Base-by-base conservation (phyloP, 2,888 invertebrate genomes). In the Hirtodrosophila confusa region DNA sequence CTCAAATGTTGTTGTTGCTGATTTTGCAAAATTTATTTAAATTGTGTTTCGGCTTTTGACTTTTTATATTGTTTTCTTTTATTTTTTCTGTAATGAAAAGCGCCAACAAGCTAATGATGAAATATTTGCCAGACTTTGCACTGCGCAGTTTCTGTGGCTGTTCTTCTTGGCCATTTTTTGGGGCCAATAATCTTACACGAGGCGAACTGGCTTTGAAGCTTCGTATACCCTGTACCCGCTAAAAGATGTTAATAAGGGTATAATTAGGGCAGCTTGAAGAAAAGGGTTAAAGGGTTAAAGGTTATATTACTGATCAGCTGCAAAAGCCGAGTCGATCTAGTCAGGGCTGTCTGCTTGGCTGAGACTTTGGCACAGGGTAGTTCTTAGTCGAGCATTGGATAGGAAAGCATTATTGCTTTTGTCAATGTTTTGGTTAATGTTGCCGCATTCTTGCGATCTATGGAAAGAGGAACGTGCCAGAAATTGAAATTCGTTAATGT, bases 1-100 rank as follows among this genome's bases (percentile, higher is more conserved):
- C 29, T 48, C 5, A 36, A 12, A 37, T 57, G 43, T 39, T 61
- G 56, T 49, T 68, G 58, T 49, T 45, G 85, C 82, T 73, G 82
- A 82, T 71, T 69, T 85, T 82, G 80, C 80, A 69, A 80, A 80
- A 78, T 80, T 82, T 85, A 80, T 80, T 85, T 82, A 85, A 80
- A 80, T 80, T 85, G 62, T 75, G 63, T 74, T 64, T 75, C 57
- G 62, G 57, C 23, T 51, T 51, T 33, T 29, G 35, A 37, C 39
- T 68, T 57, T 27, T 50, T 10, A 17, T 36, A 39, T 17, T 56
- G n/a, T 31, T 57, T 53, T 24, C 12, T 51, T 43, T 50, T 57
- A 11, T 41, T 66, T 67, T 65, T 64, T 48, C 63, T 78, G 77
- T 69, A 75, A 83, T 85, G 86, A 85, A 82, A 82, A 80, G 85